Base-by-base conservation (phyloP, 30 jellyfish, hydroid and myxozoan genomes). In the Mastigias papua region DNA sequence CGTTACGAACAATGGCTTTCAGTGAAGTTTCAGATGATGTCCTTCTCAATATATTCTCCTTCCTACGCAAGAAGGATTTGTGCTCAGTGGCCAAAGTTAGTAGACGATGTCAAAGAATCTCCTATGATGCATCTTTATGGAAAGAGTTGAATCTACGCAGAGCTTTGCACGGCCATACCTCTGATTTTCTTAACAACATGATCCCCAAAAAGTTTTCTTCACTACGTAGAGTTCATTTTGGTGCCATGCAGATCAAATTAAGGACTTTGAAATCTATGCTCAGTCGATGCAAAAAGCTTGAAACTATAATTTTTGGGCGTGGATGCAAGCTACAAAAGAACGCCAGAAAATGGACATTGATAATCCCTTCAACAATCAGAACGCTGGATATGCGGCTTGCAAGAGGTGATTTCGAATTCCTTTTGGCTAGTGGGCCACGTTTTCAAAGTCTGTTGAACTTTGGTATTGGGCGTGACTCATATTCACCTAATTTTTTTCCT, bases 381-480 rank as follows among this genome's bases (percentile, higher is more conserved):
- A 90, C 97, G 33, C 57, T 95, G 73, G 99, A 95, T 74, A 81
- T 95, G 81, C 97, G 99, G 33, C 81, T 64, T 3, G 90, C 92
- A 2, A 51, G 68, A 68, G 99, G 99, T 7, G 92, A 91, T 67
- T 95, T 95, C 65, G 95, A 90, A 19, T 95, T 95, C 70, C 95
- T 95, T 7, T 23, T 84, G 29, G 84, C 89, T 5, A 63, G 83
- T 46, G 90, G 87, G 48, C 82, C 80, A 15, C 97, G 86, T 22
- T 82, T 90, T 61, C 75, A 69, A 22, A 31, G 62, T 30, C 70
- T 95, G 0, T 51, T 48, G 32, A 76, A 95, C 65, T 63, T 95
- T 49, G 99, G 99, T 0, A 69, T 95, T 32, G 99, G 99, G 22
- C 79, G 91, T 16, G 77, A 78, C 25, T 63, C 95, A 7, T 91